These are phyloP conservation scores for Cercopithecus diana DNA, from an alignment of 2,797 vertebrate species.

Conservation along the genomic window DNA sequence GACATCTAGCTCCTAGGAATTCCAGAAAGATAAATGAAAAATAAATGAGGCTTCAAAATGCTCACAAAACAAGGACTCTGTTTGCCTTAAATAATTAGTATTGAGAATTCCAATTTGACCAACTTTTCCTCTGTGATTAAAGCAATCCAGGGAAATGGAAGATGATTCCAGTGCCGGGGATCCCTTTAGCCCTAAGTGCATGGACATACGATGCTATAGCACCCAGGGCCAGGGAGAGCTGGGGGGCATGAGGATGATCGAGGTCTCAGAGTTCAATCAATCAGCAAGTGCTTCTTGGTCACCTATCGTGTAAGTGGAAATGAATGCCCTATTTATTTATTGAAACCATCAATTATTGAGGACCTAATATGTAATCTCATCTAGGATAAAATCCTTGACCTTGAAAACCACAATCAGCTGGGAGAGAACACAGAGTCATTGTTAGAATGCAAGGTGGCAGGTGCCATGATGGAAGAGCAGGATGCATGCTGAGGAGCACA, in stretches of 20 bases:
- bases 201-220: background rate
- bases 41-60: background rate
- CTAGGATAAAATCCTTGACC: background rate
- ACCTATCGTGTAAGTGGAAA: background rate
- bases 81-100: no score
- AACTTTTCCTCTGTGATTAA: no score
- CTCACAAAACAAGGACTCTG: background rate
- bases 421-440: background rate
- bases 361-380: background rate
- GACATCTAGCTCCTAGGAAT: background rate
- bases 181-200: background rate
- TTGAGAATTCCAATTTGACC: background rate
- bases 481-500: background rate
- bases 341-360: background rate
- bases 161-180: accelerated
- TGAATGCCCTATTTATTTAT: background rate
- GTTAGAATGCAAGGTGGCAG: no score
- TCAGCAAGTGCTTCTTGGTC: background rate
- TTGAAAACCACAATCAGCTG: no score
- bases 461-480: background rate
- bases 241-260: background rate
- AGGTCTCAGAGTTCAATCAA: background rate
- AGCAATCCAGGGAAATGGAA: background rate
- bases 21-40: background rate
- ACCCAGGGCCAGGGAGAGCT: no score